Evolutionary conservation across 2,113 vertebrate species (phyloP).

Genomic region (Muntiacus reevesi): DNA sequence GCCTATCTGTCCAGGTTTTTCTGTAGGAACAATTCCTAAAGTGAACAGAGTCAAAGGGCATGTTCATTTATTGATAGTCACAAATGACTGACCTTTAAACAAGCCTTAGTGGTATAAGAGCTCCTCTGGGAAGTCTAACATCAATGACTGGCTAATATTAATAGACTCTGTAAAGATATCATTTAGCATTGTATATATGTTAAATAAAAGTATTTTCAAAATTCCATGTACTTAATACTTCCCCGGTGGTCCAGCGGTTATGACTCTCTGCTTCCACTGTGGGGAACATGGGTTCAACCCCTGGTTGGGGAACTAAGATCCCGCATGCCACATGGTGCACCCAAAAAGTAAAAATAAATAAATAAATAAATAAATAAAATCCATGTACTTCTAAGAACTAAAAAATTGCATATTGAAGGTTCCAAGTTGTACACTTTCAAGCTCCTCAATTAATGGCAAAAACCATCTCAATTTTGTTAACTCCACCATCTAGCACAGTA

Average conservation of each 20-base stretch:
- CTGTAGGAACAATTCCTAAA: neutral
- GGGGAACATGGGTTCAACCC: neutral
- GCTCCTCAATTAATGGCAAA: neutral
- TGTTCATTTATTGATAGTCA: neutral
- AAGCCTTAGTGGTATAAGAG: neutral
- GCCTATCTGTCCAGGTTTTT: neutral
- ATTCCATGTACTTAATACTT: neutral
- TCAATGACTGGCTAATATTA: neutral
- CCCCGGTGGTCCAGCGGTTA: neutral
- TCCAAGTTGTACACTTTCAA: neutral
- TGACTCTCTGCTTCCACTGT: neutral
- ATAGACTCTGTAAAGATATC: neutral
- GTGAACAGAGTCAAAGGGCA: neutral
- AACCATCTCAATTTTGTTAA: neutral
- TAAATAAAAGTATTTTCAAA: neutral
- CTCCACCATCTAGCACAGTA: neutral
- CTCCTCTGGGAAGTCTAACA: neutral
- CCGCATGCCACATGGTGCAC: neutral
- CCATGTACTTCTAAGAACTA: neutral
- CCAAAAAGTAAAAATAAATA: neutral
- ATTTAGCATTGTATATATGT: neutral
- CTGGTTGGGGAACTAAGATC: neutral
- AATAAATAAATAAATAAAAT: neutral
- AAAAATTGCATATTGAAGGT: neutral
- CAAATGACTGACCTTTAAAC: neutral